A percentile compares a stretch with the other conserved stretches of the same genome.
phyloP scores from a whole-genome alignment of 2,888 invertebrate species.

The Dermolepida albohirtum region DNA sequence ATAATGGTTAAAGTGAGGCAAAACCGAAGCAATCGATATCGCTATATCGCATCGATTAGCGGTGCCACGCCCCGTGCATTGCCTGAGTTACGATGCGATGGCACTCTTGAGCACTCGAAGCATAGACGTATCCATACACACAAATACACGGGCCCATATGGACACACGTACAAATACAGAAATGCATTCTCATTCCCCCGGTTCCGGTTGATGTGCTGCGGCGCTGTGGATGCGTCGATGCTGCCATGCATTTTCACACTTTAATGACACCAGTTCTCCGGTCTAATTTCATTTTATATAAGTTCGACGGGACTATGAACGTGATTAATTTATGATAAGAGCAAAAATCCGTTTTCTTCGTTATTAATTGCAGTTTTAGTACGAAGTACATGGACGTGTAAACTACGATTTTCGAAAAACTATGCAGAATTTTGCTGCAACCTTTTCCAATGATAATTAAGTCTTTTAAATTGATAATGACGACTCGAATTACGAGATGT shows the following conservation, averaged over 20 bases:
- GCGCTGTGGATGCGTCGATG: constrained; percentile 5
- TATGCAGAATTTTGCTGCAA: too few relatives aligned
- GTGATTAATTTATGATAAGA: constrained; percentile 21
- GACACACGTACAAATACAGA: constrained; percentile 15
- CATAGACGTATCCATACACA: constrained; percentile 1
- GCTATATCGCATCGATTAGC: constrained; percentile 66
- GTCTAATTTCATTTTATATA: constrained; percentile 21
- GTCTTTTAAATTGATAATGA: too few relatives aligned
- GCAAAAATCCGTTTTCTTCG: background rate
- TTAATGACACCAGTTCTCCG: constrained; percentile 20
- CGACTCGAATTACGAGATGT: too few relatives aligned
- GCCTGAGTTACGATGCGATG: constrained; percentile 63
- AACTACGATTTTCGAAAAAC: too few relatives aligned
- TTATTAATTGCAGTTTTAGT: background rate
- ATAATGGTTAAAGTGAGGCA: constrained; percentile 48
- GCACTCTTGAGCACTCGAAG: constrained; percentile 49
- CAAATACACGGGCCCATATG: constrained; percentile 13
- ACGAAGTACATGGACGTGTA: too few relatives aligned
- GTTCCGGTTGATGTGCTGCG: constrained; percentile 20
- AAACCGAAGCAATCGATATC: constrained; percentile 62
- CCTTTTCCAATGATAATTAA: too few relatives aligned
- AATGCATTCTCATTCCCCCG: constrained; percentile 39
- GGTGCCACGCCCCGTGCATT: constrained; percentile 64
- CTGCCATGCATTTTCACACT: constrained; percentile 39
- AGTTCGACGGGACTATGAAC: background rate